phyloP scores from a whole-genome alignment of 2,113 vertebrate species.

The Catharus bicknelli region DNA sequence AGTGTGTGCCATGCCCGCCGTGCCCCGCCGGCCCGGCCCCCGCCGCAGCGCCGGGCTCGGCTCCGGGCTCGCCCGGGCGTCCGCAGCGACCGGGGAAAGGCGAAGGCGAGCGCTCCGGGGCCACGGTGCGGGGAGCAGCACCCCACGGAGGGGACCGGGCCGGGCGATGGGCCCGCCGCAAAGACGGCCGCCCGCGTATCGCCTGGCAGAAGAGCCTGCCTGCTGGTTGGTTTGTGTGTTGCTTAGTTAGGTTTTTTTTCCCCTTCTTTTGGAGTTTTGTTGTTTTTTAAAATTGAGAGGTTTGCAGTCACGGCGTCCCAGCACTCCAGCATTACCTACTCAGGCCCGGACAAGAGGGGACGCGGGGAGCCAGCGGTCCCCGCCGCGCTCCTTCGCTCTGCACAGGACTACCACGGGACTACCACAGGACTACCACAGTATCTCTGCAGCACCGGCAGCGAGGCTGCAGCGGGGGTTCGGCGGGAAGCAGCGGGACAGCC shows the following conservation, averaged over 20 bases:
- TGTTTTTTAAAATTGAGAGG: not conserved
- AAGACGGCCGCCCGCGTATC: rapidly evolving
- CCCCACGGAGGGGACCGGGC: rapidly evolving
- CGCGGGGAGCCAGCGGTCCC: too few relatives aligned
- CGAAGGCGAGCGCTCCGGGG: not conserved
- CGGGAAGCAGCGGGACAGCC: not conserved
- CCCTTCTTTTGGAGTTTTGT: not conserved
- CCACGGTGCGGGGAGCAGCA: not conserved
- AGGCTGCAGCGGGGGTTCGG: not conserved
- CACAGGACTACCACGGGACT: not conserved
- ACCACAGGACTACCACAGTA: not conserved
- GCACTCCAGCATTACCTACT: not conserved
- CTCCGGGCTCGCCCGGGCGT: not conserved
- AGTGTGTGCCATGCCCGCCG: not conserved
- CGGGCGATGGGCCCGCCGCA: not conserved
- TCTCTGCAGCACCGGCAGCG: not conserved
- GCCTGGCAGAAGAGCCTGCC: not conserved
- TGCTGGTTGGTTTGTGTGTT: not conserved
- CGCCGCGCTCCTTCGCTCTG: not conserved
- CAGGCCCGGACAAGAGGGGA: not conserved
- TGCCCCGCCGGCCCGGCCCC: not conserved
- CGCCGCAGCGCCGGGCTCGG: not conserved
- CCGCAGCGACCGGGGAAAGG: not conserved
- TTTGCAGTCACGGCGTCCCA: not conserved
- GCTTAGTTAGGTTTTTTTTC: rapidly evolving